phyloP scores from a whole-genome alignment of 2,888 invertebrate species.

The Drosophila tripunctata region DNA sequence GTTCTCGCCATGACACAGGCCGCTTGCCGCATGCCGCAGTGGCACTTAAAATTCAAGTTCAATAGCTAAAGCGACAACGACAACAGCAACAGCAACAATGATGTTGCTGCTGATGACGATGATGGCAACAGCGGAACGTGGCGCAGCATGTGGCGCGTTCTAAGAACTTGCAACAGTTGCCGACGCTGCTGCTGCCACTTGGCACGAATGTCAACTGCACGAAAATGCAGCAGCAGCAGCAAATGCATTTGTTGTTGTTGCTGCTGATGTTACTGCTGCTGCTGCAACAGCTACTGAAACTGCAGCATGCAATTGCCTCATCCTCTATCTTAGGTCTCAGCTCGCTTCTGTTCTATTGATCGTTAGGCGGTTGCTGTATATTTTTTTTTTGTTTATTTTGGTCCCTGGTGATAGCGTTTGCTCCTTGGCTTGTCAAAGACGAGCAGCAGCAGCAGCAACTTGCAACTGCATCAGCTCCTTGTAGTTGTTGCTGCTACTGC shows the following conservation, averaged over 20 bases:
- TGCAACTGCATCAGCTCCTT: slow-evolving; percentile 38
- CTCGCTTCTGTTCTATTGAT: slow-evolving; percentile 74
- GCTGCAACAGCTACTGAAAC: slow-evolving; percentile 34
- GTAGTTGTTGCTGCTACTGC: slow-evolving; percentile 54
- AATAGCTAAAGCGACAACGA: slow-evolving; percentile 52
- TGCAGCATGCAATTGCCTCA: slow-evolving; percentile 57
- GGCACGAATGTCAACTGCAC: slow-evolving; percentile 80
- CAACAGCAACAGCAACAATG: slow-evolving; percentile 22
- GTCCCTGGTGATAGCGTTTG: slow-evolving; percentile 78
- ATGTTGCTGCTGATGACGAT: slow-evolving; percentile 28
- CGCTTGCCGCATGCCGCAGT: slow-evolving; percentile 10
- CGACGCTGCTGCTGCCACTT: slow-evolving; percentile 63
- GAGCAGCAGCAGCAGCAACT: slow-evolving; percentile 49
- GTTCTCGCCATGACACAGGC: slow-evolving; percentile 12
- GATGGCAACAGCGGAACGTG: slow-evolving; percentile 66
- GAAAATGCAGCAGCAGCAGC: slow-evolving; percentile 59
- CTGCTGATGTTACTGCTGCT: slow-evolving; percentile 26
- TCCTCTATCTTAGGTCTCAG: slow-evolving; percentile 39
- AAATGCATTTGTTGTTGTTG: slow-evolving; percentile 67
- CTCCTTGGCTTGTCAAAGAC: slow-evolving; percentile 78
- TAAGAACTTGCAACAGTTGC: slow-evolving; percentile 78
- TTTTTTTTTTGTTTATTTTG: slow-evolving; percentile 47
- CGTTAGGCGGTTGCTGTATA: slow-evolving; percentile 64
- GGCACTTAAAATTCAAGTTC: slow-evolving; percentile 77
- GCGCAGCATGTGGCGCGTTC: slow-evolving; percentile 78